A percentile compares a stretch with the other conserved stretches of the same genome.
Evolutionary conservation across 2,888 invertebrate genomes (phyloP).

Genomic region (Eupeodes luniger): DNA sequence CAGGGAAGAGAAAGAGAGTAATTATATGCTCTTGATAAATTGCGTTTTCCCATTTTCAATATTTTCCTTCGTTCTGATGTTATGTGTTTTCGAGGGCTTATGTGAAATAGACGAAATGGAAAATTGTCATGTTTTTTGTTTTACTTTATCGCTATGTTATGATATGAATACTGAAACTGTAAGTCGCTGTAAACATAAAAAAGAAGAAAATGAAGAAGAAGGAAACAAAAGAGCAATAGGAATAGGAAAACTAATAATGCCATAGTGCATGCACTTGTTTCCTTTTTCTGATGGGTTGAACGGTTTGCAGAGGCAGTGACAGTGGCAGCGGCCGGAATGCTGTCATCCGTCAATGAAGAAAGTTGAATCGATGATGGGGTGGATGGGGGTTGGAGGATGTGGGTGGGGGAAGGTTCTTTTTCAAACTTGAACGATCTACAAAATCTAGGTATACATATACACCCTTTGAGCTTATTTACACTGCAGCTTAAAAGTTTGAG

Average conservation of each 20-base stretch:
- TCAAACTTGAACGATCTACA: not conserved
- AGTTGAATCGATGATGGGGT: not conserved
- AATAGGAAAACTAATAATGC: not conserved
- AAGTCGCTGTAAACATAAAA: not conserved
- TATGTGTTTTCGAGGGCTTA: not conserved
- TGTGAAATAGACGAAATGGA: conserved; percentile 17
- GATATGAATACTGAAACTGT: not conserved
- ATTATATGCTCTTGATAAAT: conserved; percentile 4
- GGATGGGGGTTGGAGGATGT: not conserved
- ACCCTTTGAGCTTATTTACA: not conserved
- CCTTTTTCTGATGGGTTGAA: not conserved
- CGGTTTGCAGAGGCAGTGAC: not conserved
- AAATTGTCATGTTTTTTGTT: conserved; percentile 1
- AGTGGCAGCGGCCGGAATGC: no score
- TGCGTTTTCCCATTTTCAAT: not conserved
- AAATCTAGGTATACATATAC: not conserved
- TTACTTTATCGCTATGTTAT: not conserved
- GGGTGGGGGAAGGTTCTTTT: not conserved
- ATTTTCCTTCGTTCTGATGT: not conserved
- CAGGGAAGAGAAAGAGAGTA: not conserved
- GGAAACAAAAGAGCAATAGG: not conserved
- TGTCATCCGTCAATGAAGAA: no score
- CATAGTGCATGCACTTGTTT: not conserved
- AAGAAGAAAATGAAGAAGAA: not conserved
- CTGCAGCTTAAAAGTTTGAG: not conserved